Evolutionary conservation across 2,888 invertebrate genomes (phyloP).

Genomic region (Timema podura): DNA sequence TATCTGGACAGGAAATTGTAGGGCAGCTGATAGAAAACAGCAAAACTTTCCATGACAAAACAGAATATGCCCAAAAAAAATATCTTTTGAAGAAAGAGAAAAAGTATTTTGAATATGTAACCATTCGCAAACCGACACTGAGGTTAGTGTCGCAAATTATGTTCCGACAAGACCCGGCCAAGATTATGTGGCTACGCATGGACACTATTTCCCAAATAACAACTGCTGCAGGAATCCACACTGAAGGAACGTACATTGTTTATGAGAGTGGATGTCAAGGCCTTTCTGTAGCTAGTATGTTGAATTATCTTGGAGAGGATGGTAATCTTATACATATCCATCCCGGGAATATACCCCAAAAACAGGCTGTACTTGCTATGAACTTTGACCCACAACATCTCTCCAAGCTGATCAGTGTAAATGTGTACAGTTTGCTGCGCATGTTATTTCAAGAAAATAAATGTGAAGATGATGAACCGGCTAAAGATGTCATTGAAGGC

Average conservation of each 20-base stretch:
- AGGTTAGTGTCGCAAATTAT: constrained; percentile 80
- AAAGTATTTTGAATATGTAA: constrained; percentile 83
- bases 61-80: constrained; percentile 89
- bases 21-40: constrained; percentile 86
- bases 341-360: constrained; percentile 75
- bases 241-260: constrained; percentile 65
- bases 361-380: constrained; percentile 73
- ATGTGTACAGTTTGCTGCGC: constrained; percentile 69
- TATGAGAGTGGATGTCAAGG: constrained; percentile 90
- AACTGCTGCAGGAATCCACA: constrained; percentile 73
- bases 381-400: constrained; percentile 69
- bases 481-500: constrained; percentile 23
- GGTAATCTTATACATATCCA: constrained; percentile 72
- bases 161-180: constrained; percentile 70
- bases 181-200: constrained; percentile 71
- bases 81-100: constrained; percentile 93
- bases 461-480: constrained; percentile 50
- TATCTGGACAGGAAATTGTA: constrained; percentile 77
- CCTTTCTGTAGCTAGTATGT: constrained; percentile 73
- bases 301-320: constrained; percentile 68
- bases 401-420: constrained; percentile 67
- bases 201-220: constrained; percentile 89
- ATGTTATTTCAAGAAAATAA: no score
- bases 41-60: constrained; percentile 83
- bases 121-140: constrained; percentile 74